phyloP scores from a whole-genome alignment of 2,888 invertebrate species.

The Pachydiplax longipennis region DNA sequence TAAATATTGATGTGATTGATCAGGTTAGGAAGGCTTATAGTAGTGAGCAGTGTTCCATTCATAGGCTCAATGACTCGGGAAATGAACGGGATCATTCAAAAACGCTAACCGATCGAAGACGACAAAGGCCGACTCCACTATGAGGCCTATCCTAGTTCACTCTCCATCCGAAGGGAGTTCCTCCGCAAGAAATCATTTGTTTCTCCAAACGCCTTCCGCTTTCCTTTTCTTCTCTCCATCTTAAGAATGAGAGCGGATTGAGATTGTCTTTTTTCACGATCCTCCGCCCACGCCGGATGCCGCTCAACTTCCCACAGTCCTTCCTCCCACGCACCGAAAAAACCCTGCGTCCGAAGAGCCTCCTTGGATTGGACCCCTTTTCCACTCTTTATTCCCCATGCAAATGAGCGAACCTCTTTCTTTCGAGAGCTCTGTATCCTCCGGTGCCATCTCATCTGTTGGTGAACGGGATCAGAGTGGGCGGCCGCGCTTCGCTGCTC shows the following conservation, averaged over 20 bases:
- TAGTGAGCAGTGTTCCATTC: not conserved
- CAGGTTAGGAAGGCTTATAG: no score
- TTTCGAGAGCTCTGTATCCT: not conserved
- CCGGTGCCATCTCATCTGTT: not conserved
- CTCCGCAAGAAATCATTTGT: conserved; percentile 8
- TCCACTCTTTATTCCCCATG: not conserved
- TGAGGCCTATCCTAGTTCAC: not conserved
- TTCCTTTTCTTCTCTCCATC: not conserved
- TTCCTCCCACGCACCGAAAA: not conserved
- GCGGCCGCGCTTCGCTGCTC: not conserved
- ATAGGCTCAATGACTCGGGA: not conserved
- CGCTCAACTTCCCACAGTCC: conserved; percentile 23
- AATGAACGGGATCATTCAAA: not conserved
- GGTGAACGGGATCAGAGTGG: not conserved
- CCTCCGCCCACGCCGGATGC: not conserved
- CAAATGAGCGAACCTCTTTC: not conserved
- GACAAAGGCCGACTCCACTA: no score
- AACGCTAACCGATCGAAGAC: no score
- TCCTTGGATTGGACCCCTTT: not conserved
- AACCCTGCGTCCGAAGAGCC: not conserved
- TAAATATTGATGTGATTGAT: no score
- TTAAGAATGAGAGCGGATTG: not conserved
- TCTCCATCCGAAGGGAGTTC: not conserved
- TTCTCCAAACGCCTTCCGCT: not conserved
- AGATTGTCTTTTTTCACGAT: not conserved